Evolutionary conservation across 2,888 invertebrate species (phyloP), one percentile per base, ranked within the genome.

Genomic region (Corythucha ciliata): DNA sequence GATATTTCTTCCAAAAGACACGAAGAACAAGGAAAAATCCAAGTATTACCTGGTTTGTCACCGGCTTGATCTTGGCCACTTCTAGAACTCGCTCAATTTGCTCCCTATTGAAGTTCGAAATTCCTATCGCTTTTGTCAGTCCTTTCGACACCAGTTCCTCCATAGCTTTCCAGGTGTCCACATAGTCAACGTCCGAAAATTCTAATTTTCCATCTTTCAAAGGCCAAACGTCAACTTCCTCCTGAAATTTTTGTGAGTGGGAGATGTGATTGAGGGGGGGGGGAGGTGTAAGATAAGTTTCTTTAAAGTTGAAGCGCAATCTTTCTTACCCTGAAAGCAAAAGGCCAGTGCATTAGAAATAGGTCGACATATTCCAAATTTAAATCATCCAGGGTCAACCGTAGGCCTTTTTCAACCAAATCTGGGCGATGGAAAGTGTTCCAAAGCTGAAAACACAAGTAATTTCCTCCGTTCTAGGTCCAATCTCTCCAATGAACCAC

Each of bases 281-380:
- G n/a, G n/a, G n/a, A n/a, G n/a, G n/a, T n/a, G n/a, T n/a, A n/a
- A n/a, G n/a, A n/a, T n/a, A n/a, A n/a, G n/a, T n/a, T n/a, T n/a
- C n/a, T n/a, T n/a, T n/a, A n/a, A n/a, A n/a, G n/a, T n/a, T n/a
- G n/a, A n/a, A n/a, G n/a, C n/a, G n/a, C n/a, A n/a, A n/a, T n/a
- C n/a, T n/a, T n/a, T n/a, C n/a, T n/a, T n/a, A n/a, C n/a, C n/a
- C n/a, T 79, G 63, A 82, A 89, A 0, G 77, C 89, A 65, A 85
- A 77, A 1, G 93, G 93, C 91, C 92, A 93, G 67, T 93, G 93
- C 32, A 93, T 85, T 6, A 93, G 73, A 64, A 90, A 93, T 33
- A 92, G 72, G 68, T 93, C 91, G 42, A 94, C 62, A 63, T 93
- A 92, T 0, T 79, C 71, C 0, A 90, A 63, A 6, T 79, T 77